Evolutionary conservation across 1,140 invertebrate species (phyloP).

Genomic region (Belonocnema kinseyi): DNA sequence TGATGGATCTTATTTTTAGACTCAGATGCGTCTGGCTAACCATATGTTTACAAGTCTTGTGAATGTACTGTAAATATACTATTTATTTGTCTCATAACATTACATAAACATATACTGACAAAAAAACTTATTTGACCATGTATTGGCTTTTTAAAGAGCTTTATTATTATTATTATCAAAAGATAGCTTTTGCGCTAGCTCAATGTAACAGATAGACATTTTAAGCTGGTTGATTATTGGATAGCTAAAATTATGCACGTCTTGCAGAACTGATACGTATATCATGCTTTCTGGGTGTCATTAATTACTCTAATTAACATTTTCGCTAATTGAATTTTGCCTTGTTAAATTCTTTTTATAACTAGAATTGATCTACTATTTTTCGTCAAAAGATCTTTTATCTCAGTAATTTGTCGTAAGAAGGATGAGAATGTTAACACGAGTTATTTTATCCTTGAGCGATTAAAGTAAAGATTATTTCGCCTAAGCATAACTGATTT

Average conservation of each 20-base stretch:
- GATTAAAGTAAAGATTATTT: too few species aligned
- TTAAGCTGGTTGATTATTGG: conserved; percentile 1
- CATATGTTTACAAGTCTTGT: conserved; percentile 16
- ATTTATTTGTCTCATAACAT: conserved; percentile 26
- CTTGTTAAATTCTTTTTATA: neutral
- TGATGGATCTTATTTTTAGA: conserved; percentile 8
- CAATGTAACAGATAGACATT: conserved; percentile 14
- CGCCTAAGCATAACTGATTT: too few species aligned
- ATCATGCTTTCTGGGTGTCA: conserved; percentile 26
- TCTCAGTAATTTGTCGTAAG: neutral
- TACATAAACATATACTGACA: conserved; percentile 26
- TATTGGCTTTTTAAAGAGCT: conserved; percentile 24
- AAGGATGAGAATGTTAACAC: too few species aligned
- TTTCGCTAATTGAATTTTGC: conserved; percentile 12
- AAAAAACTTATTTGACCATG: neutral
- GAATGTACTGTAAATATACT: conserved; percentile 16
- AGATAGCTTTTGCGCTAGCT: conserved; percentile 23
- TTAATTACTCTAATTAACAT: conserved; percentile 21
- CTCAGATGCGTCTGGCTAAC: conserved; percentile 21
- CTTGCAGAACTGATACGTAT: neutral
- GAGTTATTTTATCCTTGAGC: too few species aligned
- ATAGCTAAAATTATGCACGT: conserved; percentile 27
- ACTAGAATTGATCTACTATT: neutral
- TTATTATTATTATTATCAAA: conserved; percentile 27
- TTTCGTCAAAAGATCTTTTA: too few species aligned